Evolutionary conservation across 2,888 invertebrate genomes (phyloP).

Genomic region (Gastrophysa polygoni): DNA sequence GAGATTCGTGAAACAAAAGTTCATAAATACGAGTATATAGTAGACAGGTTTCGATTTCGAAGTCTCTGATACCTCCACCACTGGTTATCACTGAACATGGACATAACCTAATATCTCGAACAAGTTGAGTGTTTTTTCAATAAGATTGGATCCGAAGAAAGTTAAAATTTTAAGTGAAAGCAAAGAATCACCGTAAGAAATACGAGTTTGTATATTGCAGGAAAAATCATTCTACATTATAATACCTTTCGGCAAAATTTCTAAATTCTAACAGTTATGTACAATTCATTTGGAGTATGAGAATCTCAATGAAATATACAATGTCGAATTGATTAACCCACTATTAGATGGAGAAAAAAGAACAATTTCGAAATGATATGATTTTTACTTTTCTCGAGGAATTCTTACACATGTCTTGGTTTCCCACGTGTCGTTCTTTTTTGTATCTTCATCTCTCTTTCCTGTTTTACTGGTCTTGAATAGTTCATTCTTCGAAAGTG

Average conservation of each 20-base stretch:
- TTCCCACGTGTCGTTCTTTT: too few species aligned
- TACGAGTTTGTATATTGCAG: background rate
- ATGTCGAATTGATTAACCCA: too few species aligned
- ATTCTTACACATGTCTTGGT: too few species aligned
- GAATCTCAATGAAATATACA: too few species aligned
- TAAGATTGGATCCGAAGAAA: background rate
- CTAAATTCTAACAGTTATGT: constrained; percentile 46
- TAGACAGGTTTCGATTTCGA: background rate
- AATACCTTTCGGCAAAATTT: constrained; percentile 50
- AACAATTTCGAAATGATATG: too few species aligned
- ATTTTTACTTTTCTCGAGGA: too few species aligned
- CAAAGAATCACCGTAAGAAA: background rate
- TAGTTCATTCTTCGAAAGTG: too few species aligned
- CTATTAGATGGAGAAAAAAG: too few species aligned
- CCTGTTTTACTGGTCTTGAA: too few species aligned
- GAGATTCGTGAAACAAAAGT: too few species aligned
- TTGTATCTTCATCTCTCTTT: too few species aligned
- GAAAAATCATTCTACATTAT: constrained; percentile 35
- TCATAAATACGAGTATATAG: too few species aligned
- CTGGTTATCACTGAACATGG: background rate
- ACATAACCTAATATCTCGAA: background rate
- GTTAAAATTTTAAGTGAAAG: background rate
- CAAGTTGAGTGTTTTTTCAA: background rate
- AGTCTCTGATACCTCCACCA: background rate
- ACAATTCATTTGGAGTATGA: background rate